phyloP scores from a whole-genome alignment of 2,113 vertebrate species.

The Cottus gobio region DNA sequence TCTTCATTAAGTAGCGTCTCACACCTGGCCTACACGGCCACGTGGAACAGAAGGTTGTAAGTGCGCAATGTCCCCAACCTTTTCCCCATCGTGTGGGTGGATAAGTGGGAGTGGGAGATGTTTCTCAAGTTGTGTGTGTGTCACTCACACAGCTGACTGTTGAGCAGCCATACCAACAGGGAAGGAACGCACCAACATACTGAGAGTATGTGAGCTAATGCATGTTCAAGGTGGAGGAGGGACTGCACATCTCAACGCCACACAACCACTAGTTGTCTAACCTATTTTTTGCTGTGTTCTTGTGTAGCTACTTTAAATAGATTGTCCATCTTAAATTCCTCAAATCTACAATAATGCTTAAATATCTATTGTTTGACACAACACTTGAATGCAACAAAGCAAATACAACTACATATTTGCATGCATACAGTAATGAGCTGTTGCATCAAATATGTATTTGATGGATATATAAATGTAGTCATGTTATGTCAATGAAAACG shows the following conservation, averaged over 20 bases:
- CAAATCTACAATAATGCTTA: background rate
- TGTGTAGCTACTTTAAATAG: background rate
- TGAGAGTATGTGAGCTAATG: background rate
- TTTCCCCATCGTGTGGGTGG: conserved; percentile 9
- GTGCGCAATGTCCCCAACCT: conserved; percentile 27
- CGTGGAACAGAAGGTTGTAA: conserved; percentile 32
- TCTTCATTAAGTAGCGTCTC: conserved; percentile 62
- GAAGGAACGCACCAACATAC: background rate
- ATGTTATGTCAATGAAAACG: background rate
- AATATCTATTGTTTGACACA: background rate
- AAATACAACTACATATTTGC: background rate
- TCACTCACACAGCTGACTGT: background rate
- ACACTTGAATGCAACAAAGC: background rate
- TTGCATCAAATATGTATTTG: background rate
- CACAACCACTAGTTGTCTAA: background rate
- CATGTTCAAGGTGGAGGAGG: background rate
- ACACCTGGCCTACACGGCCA: conserved; percentile 31
- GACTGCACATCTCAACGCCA: background rate
- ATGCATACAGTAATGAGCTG: background rate
- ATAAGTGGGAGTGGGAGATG: conserved; percentile 33
- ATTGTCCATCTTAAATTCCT: background rate
- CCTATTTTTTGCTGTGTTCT: background rate
- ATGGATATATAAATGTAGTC: background rate
- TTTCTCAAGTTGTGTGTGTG: conserved; percentile 1
- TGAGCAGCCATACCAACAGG: background rate